Conservation (phyloP, 2,797 vertebrate species). For the Tadarida brasiliensis region DNA sequence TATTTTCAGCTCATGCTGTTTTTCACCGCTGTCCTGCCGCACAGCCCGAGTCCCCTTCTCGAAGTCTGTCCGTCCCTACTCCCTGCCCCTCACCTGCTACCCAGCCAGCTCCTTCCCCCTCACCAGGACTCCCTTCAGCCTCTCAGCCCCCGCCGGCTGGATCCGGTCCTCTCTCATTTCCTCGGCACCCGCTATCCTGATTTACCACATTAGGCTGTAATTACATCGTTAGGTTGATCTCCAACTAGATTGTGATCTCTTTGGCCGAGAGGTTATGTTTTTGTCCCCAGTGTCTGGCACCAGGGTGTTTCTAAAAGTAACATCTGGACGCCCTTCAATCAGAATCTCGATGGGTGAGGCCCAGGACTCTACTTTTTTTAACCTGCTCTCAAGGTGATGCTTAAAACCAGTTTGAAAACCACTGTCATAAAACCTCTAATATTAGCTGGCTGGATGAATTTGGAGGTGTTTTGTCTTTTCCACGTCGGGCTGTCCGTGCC, state of each 20-base stretch:
- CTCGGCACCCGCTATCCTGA: neutral
- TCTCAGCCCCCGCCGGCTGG: neutral
- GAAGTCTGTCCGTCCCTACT: neutral
- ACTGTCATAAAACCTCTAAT: neutral
- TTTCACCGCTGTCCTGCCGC: neutral
- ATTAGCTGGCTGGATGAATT: neutral
- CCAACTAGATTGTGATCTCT: neutral
- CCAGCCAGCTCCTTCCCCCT: neutral
- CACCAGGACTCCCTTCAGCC: neutral
- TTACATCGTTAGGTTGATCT: neutral
- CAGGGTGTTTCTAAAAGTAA: neutral
- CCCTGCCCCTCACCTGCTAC: neutral
- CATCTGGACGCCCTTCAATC: neutral
- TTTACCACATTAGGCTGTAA: neutral
- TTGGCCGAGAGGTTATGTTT: neutral
- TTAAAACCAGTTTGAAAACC: neutral
- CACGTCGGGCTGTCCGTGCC: neutral
- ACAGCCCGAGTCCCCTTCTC: neutral
- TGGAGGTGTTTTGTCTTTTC: constrained; percentile 25
- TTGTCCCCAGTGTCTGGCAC: neutral
- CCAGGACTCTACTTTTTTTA: neutral
- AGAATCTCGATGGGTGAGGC: neutral
- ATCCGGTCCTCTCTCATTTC: neutral
- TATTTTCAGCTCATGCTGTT: neutral
- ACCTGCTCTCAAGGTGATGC: neutral